phyloP scores from a whole-genome alignment of 2,888 invertebrate genomes.

The Reticulitermes lucifugus region DNA sequence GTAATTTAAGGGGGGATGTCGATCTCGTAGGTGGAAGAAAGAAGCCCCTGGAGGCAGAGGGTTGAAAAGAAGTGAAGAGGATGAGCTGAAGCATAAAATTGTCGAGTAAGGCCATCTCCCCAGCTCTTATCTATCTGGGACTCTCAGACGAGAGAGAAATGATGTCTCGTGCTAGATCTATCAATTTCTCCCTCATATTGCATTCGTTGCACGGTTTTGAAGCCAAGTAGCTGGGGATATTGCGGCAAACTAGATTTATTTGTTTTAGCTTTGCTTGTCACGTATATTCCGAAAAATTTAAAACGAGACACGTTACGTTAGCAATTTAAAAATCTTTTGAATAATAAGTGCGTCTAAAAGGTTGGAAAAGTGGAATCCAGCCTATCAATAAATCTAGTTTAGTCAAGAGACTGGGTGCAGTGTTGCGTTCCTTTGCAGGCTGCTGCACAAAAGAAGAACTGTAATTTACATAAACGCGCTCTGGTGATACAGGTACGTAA shows the following conservation, averaged over 20 bases:
- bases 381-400: constrained; percentile 15
- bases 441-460: neutral
- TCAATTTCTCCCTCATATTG: constrained; percentile 20
- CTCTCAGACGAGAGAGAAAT: constrained; percentile 9
- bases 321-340: constrained; percentile 25
- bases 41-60: neutral
- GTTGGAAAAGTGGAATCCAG: constrained; percentile 1
- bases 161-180: constrained; percentile 17
- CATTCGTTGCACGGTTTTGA: neutral
- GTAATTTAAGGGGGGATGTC: neutral
- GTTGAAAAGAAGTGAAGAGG: constrained; percentile 14
- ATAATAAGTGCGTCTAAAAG: constrained; percentile 2
- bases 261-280: constrained; percentile 11
- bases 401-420: neutral
- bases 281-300: neutral
- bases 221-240: constrained; percentile 15
- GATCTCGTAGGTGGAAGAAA: neutral
- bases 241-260: constrained; percentile 25
- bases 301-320: constrained; percentile 21
- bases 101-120: constrained; percentile 6
- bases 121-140: neutral
- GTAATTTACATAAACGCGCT: neutral
- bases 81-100: constrained; percentile 18
- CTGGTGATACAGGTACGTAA: neutral
- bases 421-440: neutral